Conservation (phyloP, 2,113 vertebrate genomes). For the Neogale vison region DNA sequence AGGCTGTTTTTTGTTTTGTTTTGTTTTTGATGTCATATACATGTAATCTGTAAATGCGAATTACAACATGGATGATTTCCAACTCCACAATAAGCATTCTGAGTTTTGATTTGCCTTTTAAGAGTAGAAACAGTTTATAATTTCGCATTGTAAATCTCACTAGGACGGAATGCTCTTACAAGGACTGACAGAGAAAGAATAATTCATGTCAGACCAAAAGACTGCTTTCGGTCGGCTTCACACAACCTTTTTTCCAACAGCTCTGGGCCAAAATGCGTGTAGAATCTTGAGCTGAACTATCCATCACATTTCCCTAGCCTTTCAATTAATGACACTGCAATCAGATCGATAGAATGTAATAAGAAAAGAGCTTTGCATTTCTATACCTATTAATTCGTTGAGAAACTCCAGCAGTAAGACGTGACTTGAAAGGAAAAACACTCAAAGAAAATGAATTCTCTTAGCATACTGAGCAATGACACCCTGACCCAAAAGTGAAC, state of each 20-base stretch:
- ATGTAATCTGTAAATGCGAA: slow-evolving; percentile 22
- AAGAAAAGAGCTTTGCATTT: slow-evolving; percentile 89
- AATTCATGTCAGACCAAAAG: slow-evolving; percentile 85
- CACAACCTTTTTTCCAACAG: slow-evolving; percentile 81
- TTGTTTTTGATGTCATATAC: slow-evolving; percentile 17
- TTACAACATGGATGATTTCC: slow-evolving; percentile 66
- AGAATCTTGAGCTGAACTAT: slow-evolving; percentile 82
- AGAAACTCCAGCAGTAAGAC: slow-evolving; percentile 85
- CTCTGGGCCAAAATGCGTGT: slow-evolving; percentile 81
- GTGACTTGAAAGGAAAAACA: slow-evolving; percentile 85
- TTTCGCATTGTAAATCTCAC: slow-evolving; percentile 85
- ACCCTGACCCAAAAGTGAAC: slow-evolving; percentile 29
- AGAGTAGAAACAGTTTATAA: slow-evolving; percentile 81
- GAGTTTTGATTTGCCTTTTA: slow-evolving; percentile 80
- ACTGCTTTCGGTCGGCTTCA: slow-evolving; percentile 81
- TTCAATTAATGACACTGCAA: slow-evolving; percentile 89
- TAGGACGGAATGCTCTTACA: slow-evolving; percentile 82
- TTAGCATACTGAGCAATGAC: background rate
- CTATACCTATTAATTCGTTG: slow-evolving; percentile 89
- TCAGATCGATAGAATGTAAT: slow-evolving; percentile 89
- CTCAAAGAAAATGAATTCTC: slow-evolving; percentile 55
- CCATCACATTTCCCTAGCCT: slow-evolving; percentile 85
- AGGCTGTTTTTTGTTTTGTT: background rate
- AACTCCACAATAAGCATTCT: slow-evolving; percentile 67
- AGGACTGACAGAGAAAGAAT: slow-evolving; percentile 85